Percentiles rank a stretch among this genome's conserved stretches.
Conservation (phyloP, 2,113 vertebrate species). For the Lota lota region DNA sequence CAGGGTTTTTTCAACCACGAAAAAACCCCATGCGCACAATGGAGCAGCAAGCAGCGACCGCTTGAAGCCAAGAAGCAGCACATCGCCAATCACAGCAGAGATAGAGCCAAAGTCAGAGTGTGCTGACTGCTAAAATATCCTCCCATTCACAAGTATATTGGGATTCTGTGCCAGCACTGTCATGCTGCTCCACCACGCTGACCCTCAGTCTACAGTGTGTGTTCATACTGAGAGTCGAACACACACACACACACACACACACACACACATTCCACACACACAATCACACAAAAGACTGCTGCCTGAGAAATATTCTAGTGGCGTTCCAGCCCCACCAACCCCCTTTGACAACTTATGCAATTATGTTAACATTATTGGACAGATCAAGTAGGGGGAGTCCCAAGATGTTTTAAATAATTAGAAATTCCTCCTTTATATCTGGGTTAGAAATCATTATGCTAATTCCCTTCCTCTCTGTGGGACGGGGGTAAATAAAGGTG, state of each 20-base stretch:
- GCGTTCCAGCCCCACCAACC: constrained; percentile 47
- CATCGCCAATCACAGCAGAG: too few species aligned
- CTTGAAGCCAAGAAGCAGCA: too few species aligned
- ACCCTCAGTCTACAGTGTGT: constrained; percentile 30
- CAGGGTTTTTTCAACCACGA: too few species aligned
- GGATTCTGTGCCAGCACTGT: constrained; percentile 17
- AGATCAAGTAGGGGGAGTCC: constrained; percentile 74
- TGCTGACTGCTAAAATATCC: background rate
- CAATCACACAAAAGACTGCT: constrained; percentile 1
- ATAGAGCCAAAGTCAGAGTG: background rate
- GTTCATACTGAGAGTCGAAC: constrained; percentile 25
- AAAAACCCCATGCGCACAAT: too few species aligned
- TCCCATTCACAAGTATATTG: constrained; percentile 8
- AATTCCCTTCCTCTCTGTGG: constrained; percentile 73
- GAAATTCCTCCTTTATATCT: constrained; percentile 77
- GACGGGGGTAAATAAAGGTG: constrained; percentile 78
- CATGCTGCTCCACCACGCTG: constrained; percentile 28
- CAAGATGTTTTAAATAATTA: constrained; percentile 82
- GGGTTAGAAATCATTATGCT: constrained; percentile 79
- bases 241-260: background rate
- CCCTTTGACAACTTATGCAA: constrained; percentile 74
- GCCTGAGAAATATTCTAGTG: constrained; percentile 54
- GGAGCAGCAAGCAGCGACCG: too few species aligned
- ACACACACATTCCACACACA: background rate
- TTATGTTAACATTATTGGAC: constrained; percentile 82